These are phyloP conservation scores for Tanytarsus gracilentus DNA, from an alignment of 2,888 invertebrate species.

Conservation along the genomic window DNA sequence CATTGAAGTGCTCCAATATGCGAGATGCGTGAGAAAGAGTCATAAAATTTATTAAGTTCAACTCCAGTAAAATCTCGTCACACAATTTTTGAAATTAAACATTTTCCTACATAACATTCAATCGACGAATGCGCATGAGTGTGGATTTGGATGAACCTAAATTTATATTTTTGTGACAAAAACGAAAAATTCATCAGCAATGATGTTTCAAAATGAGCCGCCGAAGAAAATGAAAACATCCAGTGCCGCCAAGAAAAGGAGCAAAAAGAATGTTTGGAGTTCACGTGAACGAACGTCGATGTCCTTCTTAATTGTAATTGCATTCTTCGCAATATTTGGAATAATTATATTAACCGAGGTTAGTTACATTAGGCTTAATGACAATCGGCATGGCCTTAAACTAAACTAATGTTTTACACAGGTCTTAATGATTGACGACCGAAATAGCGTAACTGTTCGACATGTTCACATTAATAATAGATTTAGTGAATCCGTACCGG, in stretches of 20 bases:
- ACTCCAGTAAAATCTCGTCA: no score
- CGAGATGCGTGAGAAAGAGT: no score
- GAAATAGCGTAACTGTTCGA: constrained; percentile 47
- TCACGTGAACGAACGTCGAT: constrained; percentile 70
- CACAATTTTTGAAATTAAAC: no score
- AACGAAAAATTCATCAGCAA: no score
- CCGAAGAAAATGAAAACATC: constrained; percentile 35
- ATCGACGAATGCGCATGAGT: background rate
- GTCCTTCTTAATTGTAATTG: constrained; percentile 82
- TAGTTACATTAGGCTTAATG: background rate
- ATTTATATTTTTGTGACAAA: background rate
- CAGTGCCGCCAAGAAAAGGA: constrained; percentile 42
- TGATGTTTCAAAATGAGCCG: constrained; percentile 41
- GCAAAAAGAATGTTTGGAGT: constrained; percentile 40
- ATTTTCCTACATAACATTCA: background rate
- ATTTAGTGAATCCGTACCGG: constrained; percentile 47
- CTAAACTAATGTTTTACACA: constrained; percentile 31
- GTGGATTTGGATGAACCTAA: background rate
- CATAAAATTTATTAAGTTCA: no score
- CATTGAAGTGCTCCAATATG: background rate
- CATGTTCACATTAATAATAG: constrained; percentile 48
- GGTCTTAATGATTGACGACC: constrained; percentile 49
- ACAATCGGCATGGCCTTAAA: background rate
- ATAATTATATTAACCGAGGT: constrained; percentile 81
- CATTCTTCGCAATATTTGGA: constrained; percentile 83